Evolutionary conservation across 2,113 vertebrate genomes (phyloP).

Genomic region (Tichodroma muraria): DNA sequence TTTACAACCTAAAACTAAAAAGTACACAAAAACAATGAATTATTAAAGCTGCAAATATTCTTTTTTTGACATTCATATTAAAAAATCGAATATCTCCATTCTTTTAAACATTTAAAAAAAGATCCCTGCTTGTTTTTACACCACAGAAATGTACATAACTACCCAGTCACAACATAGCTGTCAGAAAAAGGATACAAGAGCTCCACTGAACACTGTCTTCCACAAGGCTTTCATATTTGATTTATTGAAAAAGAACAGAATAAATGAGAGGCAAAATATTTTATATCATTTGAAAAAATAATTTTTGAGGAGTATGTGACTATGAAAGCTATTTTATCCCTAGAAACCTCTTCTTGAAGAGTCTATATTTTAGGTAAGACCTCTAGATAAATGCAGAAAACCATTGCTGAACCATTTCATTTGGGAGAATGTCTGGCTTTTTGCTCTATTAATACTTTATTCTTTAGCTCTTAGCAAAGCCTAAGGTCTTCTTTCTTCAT

Average conservation of each 20-base stretch:
- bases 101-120: background rate
- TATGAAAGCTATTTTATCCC: background rate
- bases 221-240: background rate
- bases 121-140: background rate
- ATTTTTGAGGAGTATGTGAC: background rate
- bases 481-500: background rate
- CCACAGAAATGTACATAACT: background rate
- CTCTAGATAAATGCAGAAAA: background rate
- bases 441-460: background rate
- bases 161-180: background rate
- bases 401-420: background rate
- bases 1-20: constrained; percentile 31
- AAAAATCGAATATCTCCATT: background rate
- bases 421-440: background rate
- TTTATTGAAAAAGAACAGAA: background rate
- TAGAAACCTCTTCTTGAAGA: background rate
- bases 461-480: background rate
- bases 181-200: background rate
- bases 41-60: constrained; percentile 14
- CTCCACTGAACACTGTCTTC: background rate
- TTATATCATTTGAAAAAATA: background rate
- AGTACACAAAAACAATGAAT: constrained; percentile 28
- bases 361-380: background rate
- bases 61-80: background rate
- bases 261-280: background rate